Evolutionary conservation across 1,140 invertebrate species (phyloP), one percentile per base, ranked within the genome.

Genomic region (Lepidotrigona ventralis): DNA sequence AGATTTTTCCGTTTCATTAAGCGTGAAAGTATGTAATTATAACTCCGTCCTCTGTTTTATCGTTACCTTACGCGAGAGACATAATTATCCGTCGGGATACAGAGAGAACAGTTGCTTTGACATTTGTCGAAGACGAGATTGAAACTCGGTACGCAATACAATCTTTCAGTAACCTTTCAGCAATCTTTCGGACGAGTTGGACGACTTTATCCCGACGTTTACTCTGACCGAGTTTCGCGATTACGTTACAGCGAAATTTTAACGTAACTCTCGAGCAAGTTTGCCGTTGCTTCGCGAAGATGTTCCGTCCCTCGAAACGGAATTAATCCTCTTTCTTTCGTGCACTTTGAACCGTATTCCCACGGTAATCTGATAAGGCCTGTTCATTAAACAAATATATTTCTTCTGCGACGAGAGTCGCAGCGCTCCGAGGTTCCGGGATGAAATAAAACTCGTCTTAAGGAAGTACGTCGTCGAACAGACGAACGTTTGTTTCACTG

Each of bases 231-330:
- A 70, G 46, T 56, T 29, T 39, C 63, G 26, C 81, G 68, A 83
- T 86, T 83, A 68, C 85, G 54, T 83, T 75, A 54, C 56, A 39
- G 51, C 73, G 21, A 72, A 86, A 75, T 29, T 46, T 46, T 33
- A 33, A 8, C 39, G n/a, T 58, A 29, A 39, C 17, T 46, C 39
- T 46, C 39, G 39, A 46, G n/a, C 26, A 14, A 72, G 53, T 53
- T 72, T 68, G 56, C 64, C 39, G 54, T 60, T 73, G 33, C 70
- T n/a, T 46, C 33, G 5, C 5, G 71, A 33, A 81, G 53, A 81
- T 77, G 77, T 81, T 85, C 81, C 60, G 70, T 77, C 81, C 51
- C 39, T 39, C n/a, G 63, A 81, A 85, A 77, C 80, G n/a, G 46
- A 71, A 86, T 85, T 81, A 74, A 56, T n/a, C 9, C 56, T 6